Evolutionary conservation across 2,888 invertebrate genomes (phyloP).

Genomic region (Gisinianus flammeolus): DNA sequence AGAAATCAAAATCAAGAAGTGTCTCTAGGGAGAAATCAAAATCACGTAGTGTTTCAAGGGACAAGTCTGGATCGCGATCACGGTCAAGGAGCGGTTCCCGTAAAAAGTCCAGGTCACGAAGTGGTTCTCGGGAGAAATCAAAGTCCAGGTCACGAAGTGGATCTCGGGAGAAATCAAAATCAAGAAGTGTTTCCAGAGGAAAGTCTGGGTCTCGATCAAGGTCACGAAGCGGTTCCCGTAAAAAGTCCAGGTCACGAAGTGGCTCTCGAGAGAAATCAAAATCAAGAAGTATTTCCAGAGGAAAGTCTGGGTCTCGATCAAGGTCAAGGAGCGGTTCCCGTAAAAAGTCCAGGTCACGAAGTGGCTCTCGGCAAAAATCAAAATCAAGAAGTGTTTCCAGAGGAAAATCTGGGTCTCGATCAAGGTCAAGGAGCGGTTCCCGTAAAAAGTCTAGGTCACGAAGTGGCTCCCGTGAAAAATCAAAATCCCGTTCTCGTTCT

Average conservation of each 20-base stretch:
- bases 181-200: constrained; percentile 45
- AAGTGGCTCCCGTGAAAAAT: not conserved
- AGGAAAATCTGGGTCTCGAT: not conserved
- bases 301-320: constrained; percentile 20
- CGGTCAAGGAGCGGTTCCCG: not conserved
- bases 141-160: constrained; percentile 13
- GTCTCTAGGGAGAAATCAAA: constrained; percentile 12
- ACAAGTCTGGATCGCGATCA: constrained; percentile 12
- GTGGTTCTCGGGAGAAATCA: not conserved
- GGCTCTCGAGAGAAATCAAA: not conserved
- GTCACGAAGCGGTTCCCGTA: constrained; percentile 1
- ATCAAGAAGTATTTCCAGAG: constrained; percentile 1
- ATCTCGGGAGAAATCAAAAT: constrained; percentile 57
- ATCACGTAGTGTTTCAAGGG: constrained; percentile 5
- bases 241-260: constrained; percentile 11
- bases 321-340: not conserved
- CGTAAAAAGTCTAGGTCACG: not conserved
- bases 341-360: not conserved
- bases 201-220: constrained; percentile 27
- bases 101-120: constrained; percentile 16
- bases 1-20: constrained; percentile 57
- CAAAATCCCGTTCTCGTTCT: constrained; percentile 14
- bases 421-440: constrained; percentile 1
- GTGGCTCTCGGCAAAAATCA: not conserved
- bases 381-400: not conserved